These are phyloP conservation scores for Paguma larvata DNA, from an alignment of 2,797 vertebrate genomes.

Conservation along the genomic window DNA sequence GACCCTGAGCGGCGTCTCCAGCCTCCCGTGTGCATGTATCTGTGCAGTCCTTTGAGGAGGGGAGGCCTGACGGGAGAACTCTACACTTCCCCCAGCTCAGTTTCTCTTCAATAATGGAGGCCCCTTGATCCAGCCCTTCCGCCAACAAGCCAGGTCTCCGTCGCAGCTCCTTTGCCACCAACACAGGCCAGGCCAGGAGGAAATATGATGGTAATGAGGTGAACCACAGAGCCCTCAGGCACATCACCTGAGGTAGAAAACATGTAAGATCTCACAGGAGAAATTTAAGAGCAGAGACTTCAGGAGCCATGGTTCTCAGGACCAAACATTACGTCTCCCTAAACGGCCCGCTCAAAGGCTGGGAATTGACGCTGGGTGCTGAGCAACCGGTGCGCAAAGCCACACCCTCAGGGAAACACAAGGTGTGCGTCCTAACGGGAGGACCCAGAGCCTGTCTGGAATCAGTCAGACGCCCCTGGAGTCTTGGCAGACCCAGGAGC, in stretches of 20 bases:
- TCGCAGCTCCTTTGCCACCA: background rate
- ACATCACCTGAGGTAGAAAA: background rate
- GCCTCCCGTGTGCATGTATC: fast-evolving
- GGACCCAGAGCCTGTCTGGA: background rate
- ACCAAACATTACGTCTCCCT: background rate
- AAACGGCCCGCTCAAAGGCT: background rate
- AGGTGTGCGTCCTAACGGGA: too few relatives aligned
- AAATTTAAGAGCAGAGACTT: background rate
- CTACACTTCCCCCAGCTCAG: background rate
- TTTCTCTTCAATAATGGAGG: background rate
- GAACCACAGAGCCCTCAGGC: background rate
- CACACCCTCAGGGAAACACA: background rate
- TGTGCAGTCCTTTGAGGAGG: background rate
- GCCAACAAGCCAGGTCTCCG: background rate
- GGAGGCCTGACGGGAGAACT: background rate
- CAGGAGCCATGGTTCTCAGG: background rate
- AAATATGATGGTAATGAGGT: background rate
- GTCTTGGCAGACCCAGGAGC: background rate
- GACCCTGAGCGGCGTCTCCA: background rate
- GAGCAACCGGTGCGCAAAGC: background rate
- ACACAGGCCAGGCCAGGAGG: background rate
- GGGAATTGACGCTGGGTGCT: background rate
- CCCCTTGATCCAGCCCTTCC: background rate
- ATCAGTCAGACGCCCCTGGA: background rate
- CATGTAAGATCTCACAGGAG: background rate